These are phyloP conservation scores for Parnassius smintheus DNA, from an alignment of 2,888 invertebrate species.

Conservation along the genomic window DNA sequence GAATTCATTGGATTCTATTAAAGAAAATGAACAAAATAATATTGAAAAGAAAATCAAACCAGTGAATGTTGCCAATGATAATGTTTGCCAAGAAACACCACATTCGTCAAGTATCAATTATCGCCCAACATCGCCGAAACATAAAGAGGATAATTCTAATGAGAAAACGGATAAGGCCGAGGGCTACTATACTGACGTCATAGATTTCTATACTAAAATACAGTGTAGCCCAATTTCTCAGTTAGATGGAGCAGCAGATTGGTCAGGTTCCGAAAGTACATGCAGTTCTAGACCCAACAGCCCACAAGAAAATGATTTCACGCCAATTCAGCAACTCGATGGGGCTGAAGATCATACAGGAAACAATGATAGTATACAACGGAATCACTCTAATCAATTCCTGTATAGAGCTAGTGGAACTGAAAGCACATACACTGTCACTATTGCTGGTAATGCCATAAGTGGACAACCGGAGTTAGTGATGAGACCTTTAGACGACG, in stretches of 20 bases:
- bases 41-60: slow-evolving; percentile 62
- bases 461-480: slow-evolving; percentile 73
- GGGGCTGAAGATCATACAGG: slow-evolving; percentile 84
- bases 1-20: slow-evolving; percentile 59
- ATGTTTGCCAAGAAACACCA: slow-evolving; percentile 60
- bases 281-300: slow-evolving; percentile 72
- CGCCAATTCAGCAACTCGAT: slow-evolving; percentile 84
- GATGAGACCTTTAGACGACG: slow-evolving; percentile 71
- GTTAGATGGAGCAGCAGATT: slow-evolving; percentile 85
- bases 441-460: slow-evolving; percentile 75
- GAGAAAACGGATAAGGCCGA: slow-evolving; percentile 68
- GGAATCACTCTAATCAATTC: slow-evolving; percentile 67
- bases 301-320: slow-evolving; percentile 63
- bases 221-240: slow-evolving; percentile 83
- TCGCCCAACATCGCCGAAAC: slow-evolving; percentile 62
- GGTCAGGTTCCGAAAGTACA: slow-evolving; percentile 80
- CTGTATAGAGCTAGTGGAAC: slow-evolving; percentile 73
- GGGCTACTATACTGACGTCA: slow-evolving; percentile 72
- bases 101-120: slow-evolving; percentile 74
- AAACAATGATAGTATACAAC: slow-evolving; percentile 55
- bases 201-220: slow-evolving; percentile 78
- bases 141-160: slow-evolving; percentile 57
- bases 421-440: slow-evolving; percentile 73
- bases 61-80: slow-evolving; percentile 47
- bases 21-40: slow-evolving; percentile 51